Conservation (phyloP, 1,140 invertebrate genomes). For the Calliphora vicina region DNA sequence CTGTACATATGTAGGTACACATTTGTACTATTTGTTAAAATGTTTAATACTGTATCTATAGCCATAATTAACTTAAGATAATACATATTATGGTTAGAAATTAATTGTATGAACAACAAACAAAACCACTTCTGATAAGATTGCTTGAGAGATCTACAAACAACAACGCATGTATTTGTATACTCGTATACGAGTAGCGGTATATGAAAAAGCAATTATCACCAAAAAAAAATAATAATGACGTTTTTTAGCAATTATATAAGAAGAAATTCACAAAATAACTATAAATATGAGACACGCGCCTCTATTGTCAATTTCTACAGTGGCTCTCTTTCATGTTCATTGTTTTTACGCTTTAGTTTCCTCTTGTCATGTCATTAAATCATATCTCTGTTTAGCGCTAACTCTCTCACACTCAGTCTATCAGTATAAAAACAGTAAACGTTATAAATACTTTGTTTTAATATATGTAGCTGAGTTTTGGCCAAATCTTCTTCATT, state of each 20-base stretch:
- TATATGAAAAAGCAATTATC: background rate
- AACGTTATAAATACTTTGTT: no score
- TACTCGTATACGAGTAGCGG: background rate
- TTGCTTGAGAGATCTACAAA: background rate
- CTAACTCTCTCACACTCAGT: no score
- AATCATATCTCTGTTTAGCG: no score
- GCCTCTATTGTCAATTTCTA: no score
- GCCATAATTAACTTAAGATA: background rate
- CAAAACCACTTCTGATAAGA: background rate
- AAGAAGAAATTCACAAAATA: background rate
- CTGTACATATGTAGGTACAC: background rate
- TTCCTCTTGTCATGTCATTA: no score
- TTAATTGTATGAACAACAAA: background rate
- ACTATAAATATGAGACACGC: no score
- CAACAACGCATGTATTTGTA: no score
- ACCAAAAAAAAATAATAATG: background rate
- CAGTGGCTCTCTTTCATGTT: no score
- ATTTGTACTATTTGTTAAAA: no score
- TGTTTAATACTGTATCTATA: background rate
- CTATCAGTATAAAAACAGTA: no score
- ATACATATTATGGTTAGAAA: background rate
- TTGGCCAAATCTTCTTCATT: constrained; percentile 9
- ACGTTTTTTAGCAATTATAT: background rate
- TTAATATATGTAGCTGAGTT: background rate
- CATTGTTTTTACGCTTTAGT: no score